phyloP scores from a whole-genome alignment of 2,797 vertebrate genomes.

The Sebastolobus altivelis region DNA sequence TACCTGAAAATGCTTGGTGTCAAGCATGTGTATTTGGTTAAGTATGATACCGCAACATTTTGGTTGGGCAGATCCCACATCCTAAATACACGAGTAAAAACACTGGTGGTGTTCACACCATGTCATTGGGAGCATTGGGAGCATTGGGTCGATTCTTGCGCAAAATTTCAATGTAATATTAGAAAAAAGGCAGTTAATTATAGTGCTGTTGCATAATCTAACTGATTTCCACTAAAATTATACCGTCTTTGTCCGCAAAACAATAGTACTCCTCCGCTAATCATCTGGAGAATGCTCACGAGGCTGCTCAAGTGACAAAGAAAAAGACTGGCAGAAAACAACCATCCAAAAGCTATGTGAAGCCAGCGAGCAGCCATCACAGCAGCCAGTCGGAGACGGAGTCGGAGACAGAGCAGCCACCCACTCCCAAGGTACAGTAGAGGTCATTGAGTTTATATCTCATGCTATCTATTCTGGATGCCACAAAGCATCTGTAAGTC shows the following conservation, averaged over 20 bases:
- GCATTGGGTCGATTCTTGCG: neutral
- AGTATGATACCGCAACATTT: neutral
- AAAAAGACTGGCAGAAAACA: slow-evolving; percentile 35
- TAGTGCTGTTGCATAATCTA: neutral
- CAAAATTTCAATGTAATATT: neutral
- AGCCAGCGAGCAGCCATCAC: slow-evolving; percentile 68
- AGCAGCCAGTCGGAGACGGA: slow-evolving; percentile 42
- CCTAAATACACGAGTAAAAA: neutral
- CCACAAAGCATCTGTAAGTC: neutral
- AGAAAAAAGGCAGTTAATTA: neutral
- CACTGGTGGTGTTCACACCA: neutral
- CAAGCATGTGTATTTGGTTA: neutral
- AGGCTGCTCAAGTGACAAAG: slow-evolving; percentile 33
- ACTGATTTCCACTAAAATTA: neutral
- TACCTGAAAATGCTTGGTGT: neutral
- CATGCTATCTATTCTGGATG: neutral
- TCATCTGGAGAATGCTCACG: slow-evolving; percentile 33
- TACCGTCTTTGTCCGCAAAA: slow-evolving; percentile 1
- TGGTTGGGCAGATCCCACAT: neutral
- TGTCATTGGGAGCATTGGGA: neutral
- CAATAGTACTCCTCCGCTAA: slow-evolving; percentile 37
- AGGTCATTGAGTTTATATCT: neutral
- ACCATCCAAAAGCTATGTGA: slow-evolving; percentile 82
- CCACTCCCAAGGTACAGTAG: slow-evolving; percentile 62
- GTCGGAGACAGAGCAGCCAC: slow-evolving; percentile 26